Evolutionary conservation across 2,113 vertebrate species (phyloP).

Genomic region (cattle (Bos taurus)): ARS-UCD2.0 NC_037352.1:20191501-20192000

Average conservation of each 20-base stretch:
- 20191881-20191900: neutral
- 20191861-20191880: neutral
- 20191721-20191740: conserved; percentile 80
- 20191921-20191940: neutral
- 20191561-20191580: neutral
- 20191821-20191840: conserved; percentile 82
- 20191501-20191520: neutral
- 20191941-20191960: neutral
- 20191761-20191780: conserved; percentile 80
- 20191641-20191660: conserved; percentile 84
- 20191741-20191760: conserved; percentile 83
- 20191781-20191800: conserved; percentile 82
- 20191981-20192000: neutral
- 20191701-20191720: conserved; percentile 82
- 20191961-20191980: neutral
- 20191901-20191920: neutral
- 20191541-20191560: no score
- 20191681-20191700: conserved; percentile 84
- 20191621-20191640: conserved; percentile 56
- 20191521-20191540: neutral
- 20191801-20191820: conserved; percentile 85
- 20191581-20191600: rapidly evolving
- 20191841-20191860: conserved; percentile 84
- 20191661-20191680: conserved; percentile 81
- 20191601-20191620: neutral